Evolutionary conservation across 2,888 invertebrate species (phyloP), one percentile per base, ranked within the genome.

Genomic region (Girardia tigrina): DNA sequence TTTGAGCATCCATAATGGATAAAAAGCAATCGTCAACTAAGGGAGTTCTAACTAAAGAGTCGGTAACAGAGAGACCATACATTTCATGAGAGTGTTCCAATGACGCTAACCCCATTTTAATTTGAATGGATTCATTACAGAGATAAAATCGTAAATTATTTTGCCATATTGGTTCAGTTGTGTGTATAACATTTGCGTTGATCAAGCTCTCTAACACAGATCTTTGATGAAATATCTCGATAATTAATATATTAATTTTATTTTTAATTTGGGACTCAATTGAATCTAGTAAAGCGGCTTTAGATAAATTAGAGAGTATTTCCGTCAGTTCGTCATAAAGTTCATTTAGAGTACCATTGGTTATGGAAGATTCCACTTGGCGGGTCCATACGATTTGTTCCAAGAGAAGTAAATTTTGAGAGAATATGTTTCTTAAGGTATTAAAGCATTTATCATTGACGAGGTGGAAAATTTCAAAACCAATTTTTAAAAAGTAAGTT

Each of bases 81-180:
- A 56, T 56, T 56, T 56, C 56, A 20, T 4, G n/a, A 20, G 20
- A n/a, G 23, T 56, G 23, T 56, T 56, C 56, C 4, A 56, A 56
- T 20, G 4, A 6, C 4, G 56, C n/a, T 2, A 56, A 23, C 4
- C 56, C 56, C 6, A 56, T 56, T 16, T 56, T 56, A 8, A 4
- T 2, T 6, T 12, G 2, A 56, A 56, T 56, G 4, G 23, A 4
- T 8, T 16, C 56, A 56, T 56, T 56, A 56, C 23, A 20, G 2
- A 56, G 6, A 56, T 56, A 56, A 56, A 56, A 56, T 56, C 56
- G 56, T n/a, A 56, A 56, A 12, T 56, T 56, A 16, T 56, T 56
- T 8, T 2, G n/a, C 56, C 56, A 56, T 20, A n/a, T 56, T 56
- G n/a, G 23, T 20, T 56, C 56, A 2, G 23, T 56, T n/a, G 23